A percentile compares a stretch with the other conserved stretches of the same genome.
phyloP scores from a whole-genome alignment of 2,113 vertebrate species.

The Strix uralensis region DNA sequence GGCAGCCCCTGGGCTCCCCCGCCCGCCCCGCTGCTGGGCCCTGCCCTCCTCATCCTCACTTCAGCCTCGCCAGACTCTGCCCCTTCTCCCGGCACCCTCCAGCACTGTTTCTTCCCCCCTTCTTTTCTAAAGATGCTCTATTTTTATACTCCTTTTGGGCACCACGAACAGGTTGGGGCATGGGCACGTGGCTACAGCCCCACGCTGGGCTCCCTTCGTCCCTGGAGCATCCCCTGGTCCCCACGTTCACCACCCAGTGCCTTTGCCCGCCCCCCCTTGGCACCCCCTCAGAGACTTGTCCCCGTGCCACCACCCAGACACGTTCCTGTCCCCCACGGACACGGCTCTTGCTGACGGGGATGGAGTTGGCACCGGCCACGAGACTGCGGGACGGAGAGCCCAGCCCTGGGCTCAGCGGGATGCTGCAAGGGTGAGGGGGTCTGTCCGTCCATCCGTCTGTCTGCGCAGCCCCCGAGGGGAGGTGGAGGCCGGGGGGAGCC shows the following conservation, averaged over 20 bases:
- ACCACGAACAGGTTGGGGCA: rapidly evolving
- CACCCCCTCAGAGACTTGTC: background rate
- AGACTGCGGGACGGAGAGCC: background rate
- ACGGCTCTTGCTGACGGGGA: rapidly evolving
- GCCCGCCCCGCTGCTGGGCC: rapidly evolving
- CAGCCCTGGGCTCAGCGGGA: background rate
- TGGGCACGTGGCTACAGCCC: background rate
- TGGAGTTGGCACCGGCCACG: rapidly evolving
- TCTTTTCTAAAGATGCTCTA: background rate
- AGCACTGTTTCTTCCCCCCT: rapidly evolving
- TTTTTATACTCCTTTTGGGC: background rate
- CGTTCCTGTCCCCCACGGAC: rapidly evolving
- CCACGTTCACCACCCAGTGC: background rate
- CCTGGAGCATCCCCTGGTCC: background rate
- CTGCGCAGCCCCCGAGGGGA: background rate
- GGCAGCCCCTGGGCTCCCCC: background rate
- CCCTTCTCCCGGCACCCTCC: background rate
- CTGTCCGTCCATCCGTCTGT: background rate
- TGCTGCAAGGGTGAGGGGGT: background rate
- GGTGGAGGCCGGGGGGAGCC: background rate
- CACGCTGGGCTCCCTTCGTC: background rate
- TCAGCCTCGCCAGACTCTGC: background rate
- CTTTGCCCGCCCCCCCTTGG: background rate
- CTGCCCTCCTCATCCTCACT: background rate
- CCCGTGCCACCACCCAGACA: rapidly evolving